phyloP scores from a whole-genome alignment of 2,888 invertebrate genomes.

The Margaritifera margaritifera region DNA sequence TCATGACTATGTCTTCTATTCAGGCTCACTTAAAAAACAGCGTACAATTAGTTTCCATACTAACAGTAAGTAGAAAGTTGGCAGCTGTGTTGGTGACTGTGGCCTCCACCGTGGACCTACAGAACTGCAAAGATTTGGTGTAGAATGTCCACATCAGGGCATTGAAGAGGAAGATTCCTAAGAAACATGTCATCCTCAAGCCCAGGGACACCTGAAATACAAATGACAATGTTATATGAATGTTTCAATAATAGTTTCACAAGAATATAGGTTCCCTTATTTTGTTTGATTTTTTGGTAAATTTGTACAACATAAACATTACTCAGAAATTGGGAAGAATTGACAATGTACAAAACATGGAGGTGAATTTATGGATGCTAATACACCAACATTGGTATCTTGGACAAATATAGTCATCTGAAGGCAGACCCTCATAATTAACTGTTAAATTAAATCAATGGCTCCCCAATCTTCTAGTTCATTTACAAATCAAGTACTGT shows the following conservation, averaged over 20 bases:
- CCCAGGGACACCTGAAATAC: conserved; percentile 63
- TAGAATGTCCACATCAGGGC: conserved; percentile 75
- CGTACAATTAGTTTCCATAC: conserved; percentile 18
- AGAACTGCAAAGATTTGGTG: conserved; percentile 73
- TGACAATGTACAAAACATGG: too few species aligned
- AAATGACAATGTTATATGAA: conserved; percentile 10
- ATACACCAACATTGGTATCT: too few species aligned
- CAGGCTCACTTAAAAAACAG: background rate
- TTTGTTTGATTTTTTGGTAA: too few species aligned
- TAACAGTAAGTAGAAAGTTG: conserved; percentile 74
- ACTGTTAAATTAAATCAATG: too few species aligned
- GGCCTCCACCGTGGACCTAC: conserved; percentile 73
- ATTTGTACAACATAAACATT: too few species aligned
- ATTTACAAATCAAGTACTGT: too few species aligned
- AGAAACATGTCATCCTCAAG: conserved; percentile 66
- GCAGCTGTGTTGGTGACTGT: conserved; percentile 74
- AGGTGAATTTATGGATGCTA: too few species aligned
- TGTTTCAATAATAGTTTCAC: background rate
- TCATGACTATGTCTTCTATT: background rate
- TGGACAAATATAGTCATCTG: too few species aligned
- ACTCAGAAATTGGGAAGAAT: too few species aligned
- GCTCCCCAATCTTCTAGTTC: too few species aligned
- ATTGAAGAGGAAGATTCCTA: conserved; percentile 72
- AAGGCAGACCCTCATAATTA: too few species aligned
- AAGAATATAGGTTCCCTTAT: too few species aligned